phyloP scores from a whole-genome alignment of 2,797 vertebrate species.

The Tragelaphus eurycerus region DNA sequence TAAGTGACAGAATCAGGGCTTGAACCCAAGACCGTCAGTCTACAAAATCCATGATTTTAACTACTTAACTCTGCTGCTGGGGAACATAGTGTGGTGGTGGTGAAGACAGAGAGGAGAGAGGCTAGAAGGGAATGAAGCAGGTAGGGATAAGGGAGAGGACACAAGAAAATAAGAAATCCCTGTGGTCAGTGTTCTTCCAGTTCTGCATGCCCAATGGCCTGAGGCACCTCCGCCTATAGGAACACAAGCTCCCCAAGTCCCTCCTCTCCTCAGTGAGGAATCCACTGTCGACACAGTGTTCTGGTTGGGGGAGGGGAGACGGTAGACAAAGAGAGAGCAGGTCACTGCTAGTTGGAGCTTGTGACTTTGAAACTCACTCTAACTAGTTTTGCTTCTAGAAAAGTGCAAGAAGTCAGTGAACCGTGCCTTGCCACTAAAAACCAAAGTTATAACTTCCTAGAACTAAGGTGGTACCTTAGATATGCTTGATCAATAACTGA shows the following conservation, averaged over 20 bases:
- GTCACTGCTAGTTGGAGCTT: background rate
- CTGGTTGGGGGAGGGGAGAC: background rate
- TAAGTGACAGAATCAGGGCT: background rate
- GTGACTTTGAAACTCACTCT: background rate
- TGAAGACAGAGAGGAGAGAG: background rate
- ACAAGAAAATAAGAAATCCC: slow-evolving; percentile 17
- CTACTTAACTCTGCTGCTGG: background rate
- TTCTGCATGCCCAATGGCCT: background rate
- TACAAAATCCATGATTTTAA: background rate
- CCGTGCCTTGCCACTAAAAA: background rate
- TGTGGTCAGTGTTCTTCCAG: background rate
- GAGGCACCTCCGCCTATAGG: background rate
- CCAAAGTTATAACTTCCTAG: background rate
- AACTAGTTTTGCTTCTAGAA: background rate
- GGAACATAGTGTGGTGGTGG: background rate
- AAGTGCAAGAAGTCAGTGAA: background rate
- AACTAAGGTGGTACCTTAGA: background rate
- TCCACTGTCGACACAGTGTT: background rate
- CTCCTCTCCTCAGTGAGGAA: background rate
- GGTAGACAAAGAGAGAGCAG: background rate
- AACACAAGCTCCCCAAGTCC: background rate
- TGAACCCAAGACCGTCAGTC: background rate
- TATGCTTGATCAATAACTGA: background rate
- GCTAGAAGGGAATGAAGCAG: background rate
- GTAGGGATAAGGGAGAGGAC: background rate